Conservation (phyloP, 2,888 invertebrate species). For the Rhagonycha lutea region DNA sequence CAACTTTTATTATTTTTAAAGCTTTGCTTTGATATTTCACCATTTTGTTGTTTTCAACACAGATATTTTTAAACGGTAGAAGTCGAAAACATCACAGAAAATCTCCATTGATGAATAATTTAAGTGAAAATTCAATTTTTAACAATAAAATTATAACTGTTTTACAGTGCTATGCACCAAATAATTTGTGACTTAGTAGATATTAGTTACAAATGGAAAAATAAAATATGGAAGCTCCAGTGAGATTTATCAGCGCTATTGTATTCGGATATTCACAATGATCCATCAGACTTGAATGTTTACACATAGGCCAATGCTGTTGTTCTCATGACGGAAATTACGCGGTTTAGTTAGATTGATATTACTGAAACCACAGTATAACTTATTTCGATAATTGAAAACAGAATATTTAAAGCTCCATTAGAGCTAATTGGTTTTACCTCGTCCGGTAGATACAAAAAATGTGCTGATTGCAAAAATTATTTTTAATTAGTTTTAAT, state of each 20-base stretch:
- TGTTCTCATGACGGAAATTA: slow-evolving; percentile 9
- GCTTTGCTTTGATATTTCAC: not conserved
- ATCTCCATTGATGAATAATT: too few species aligned
- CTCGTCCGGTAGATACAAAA: not conserved
- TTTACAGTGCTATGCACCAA: too few species aligned
- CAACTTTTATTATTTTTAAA: not conserved
- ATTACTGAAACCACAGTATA: not conserved
- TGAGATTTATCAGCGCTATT: not conserved
- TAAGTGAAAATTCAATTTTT: too few species aligned
- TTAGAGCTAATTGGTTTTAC: not conserved
- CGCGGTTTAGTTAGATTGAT: slow-evolving; percentile 9
- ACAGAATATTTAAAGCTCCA: not conserved
- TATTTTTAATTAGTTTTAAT: not conserved
- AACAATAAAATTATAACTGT: not conserved
- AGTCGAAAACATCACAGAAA: not conserved
- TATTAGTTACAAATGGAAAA: not conserved
- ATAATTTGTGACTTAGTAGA: too few species aligned
- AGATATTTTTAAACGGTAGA: not conserved
- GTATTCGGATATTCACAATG: slow-evolving; percentile 4
- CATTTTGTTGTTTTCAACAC: not conserved
- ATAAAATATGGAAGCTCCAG: not conserved
- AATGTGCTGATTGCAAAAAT: not conserved
- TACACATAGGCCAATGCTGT: not conserved
- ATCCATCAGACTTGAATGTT: slow-evolving; percentile 12
- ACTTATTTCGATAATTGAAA: not conserved